Conservation (phyloP, 2,113 vertebrate genomes). For the Upupa epops region DNA sequence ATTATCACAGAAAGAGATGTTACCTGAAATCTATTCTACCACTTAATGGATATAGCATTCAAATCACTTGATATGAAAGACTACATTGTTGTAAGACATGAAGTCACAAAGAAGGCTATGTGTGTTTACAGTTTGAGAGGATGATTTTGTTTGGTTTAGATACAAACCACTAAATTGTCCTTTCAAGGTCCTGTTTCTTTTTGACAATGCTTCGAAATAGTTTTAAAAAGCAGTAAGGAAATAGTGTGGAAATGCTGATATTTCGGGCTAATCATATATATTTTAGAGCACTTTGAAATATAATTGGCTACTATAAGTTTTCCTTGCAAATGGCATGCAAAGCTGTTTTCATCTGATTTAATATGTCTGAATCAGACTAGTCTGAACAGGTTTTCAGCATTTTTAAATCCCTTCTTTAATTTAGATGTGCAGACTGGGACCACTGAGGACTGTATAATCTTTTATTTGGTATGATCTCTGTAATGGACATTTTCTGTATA, state of each 20-base stretch:
- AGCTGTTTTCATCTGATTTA: conserved; percentile 1
- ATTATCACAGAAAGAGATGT: background rate
- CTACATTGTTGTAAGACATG: background rate
- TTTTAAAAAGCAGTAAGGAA: background rate
- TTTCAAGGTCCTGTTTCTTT: background rate
- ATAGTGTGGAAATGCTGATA: background rate
- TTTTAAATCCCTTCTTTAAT: conserved; percentile 13
- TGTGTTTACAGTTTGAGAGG: background rate
- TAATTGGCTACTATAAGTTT: background rate
- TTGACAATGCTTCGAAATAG: background rate
- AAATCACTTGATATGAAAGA: background rate
- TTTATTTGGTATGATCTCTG: background rate
- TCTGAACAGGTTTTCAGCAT: background rate
- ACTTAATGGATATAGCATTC: background rate
- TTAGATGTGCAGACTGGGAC: background rate
- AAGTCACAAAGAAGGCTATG: background rate
- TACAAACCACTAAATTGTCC: background rate
- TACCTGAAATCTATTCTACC: background rate
- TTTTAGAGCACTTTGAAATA: background rate
- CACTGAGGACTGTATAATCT: background rate
- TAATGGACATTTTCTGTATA: background rate
- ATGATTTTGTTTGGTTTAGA: background rate
- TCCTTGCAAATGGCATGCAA: background rate
- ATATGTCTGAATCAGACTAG: background rate
- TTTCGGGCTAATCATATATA: background rate